Percentiles rank a stretch among this genome's conserved stretches.
These are phyloP conservation scores for Drosophila mayaguana DNA, from an alignment of 2,888 invertebrate species.

Conservation along the genomic window DNA sequence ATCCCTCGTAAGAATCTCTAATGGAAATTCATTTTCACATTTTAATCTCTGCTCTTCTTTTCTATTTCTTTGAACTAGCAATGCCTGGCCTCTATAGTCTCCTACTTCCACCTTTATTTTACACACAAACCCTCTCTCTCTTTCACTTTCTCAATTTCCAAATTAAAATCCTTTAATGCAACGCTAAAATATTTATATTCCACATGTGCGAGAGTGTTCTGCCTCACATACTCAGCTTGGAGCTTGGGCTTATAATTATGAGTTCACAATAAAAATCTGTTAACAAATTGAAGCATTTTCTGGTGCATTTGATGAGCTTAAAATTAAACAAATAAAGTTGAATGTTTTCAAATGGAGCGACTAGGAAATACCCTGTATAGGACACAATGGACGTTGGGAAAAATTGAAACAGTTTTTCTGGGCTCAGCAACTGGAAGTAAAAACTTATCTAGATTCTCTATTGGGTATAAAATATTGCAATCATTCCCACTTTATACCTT, in stretches of 20 bases:
- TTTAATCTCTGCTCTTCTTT: neutral
- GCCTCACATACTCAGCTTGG: neutral
- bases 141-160: neutral
- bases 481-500: neutral
- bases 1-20: neutral
- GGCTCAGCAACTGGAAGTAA: neutral
- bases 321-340: neutral
- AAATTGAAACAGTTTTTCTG: neutral
- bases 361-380: neutral
- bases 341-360: neutral
- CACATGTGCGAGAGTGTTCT: neutral
- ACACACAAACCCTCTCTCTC: neutral
- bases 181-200: neutral
- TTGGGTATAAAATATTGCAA: neutral
- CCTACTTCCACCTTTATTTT: neutral
- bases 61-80: neutral
- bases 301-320: constrained; percentile 11
- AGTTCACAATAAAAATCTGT: constrained; percentile 19
- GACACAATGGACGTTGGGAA: neutral
- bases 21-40: neutral
- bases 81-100: neutral
- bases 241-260: neutral
- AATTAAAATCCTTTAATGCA: neutral
- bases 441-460: neutral
- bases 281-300: constrained; percentile 16